Evolutionary conservation across 2,113 vertebrate species (phyloP).

Genomic region (Mormyrus iriodes): DNA sequence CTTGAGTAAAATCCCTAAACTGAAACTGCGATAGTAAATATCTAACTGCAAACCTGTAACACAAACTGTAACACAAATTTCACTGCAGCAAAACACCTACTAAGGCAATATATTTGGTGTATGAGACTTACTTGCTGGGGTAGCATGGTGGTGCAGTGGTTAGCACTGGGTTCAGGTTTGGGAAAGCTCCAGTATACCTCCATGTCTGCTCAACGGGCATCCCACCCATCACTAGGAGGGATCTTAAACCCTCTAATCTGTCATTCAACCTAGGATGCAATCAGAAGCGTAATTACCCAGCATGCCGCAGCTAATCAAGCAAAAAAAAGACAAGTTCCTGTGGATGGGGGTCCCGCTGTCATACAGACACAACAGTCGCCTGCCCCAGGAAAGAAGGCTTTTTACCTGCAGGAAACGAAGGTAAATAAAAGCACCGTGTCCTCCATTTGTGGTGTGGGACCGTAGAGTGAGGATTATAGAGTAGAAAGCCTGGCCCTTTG

Average conservation of each 20-base stretch:
- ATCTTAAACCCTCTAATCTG: neutral
- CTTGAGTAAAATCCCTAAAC: neutral
- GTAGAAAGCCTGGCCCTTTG: neutral
- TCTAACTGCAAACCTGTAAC: neutral
- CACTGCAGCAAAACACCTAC: neutral
- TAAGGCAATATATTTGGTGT: neutral
- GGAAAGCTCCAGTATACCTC: neutral
- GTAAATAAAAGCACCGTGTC: neutral
- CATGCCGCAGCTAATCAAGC: constrained; percentile 9
- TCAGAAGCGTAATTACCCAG: constrained; percentile 14
- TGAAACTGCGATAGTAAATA: neutral
- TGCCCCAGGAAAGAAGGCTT: neutral
- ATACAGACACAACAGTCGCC: neutral
- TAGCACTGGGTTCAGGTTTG: too few species aligned
- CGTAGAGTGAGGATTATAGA: neutral
- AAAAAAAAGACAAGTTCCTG: constrained; percentile 5
- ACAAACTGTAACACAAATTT: neutral
- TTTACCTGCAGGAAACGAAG: neutral
- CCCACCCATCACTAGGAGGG: neutral
- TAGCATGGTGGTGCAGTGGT: too few species aligned
- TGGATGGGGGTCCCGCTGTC: neutral
- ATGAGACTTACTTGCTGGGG: neutral
- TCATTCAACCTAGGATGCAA: neutral
- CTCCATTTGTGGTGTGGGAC: neutral
- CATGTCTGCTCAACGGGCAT: neutral